These are phyloP conservation scores for Gulo gulo DNA, from an alignment of 2,113 vertebrate genomes.

Conservation along the genomic window DNA sequence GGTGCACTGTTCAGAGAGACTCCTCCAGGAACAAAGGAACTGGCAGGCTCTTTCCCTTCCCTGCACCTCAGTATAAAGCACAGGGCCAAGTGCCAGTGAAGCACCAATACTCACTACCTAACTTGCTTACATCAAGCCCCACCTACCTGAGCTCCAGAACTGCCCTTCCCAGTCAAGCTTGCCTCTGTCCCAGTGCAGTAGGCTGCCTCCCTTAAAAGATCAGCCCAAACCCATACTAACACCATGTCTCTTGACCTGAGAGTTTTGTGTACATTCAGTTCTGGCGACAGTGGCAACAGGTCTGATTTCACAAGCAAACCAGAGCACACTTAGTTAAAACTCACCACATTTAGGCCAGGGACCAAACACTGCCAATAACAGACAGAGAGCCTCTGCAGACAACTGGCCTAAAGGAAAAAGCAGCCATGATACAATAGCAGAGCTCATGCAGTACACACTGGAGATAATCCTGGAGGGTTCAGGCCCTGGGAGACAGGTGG, in stretches of 20 bases:
- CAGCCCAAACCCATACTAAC: neutral
- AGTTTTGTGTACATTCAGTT: neutral
- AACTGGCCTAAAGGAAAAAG: neutral
- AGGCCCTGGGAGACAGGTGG: neutral
- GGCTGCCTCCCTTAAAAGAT: neutral
- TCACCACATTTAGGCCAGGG: neutral
- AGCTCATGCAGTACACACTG: neutral
- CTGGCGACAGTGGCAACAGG: neutral
- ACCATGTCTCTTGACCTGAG: neutral
- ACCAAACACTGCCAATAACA: neutral
- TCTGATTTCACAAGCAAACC: neutral
- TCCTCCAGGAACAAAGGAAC: neutral
- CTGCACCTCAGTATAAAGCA: neutral
- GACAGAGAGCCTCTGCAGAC: neutral
- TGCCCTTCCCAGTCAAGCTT: neutral
- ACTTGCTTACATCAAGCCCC: neutral
- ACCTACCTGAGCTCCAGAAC: neutral
- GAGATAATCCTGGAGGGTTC: neutral
- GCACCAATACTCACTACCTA: neutral
- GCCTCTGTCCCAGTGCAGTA: neutral
- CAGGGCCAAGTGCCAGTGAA: neutral
- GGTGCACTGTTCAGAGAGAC: neutral
- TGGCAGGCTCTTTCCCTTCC: neutral
- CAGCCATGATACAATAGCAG: neutral
- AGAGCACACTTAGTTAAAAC: neutral